Conservation (phyloP, 2,113 vertebrate genomes). For the Xyliphius kryptos region DNA sequence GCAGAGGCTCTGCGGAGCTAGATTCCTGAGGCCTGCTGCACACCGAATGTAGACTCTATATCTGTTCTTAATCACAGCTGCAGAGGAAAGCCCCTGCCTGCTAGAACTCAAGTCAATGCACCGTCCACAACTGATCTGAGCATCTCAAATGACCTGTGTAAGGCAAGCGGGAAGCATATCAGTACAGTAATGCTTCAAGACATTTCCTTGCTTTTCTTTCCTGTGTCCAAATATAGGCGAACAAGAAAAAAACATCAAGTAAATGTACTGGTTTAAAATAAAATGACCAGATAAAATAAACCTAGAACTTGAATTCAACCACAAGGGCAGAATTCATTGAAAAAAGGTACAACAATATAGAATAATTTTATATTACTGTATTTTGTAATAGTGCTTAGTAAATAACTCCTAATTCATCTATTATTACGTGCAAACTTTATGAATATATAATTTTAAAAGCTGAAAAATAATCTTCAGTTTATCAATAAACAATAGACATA, state of each 20-base stretch:
- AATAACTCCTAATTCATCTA: no score
- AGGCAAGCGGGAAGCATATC: slow-evolving; percentile 33
- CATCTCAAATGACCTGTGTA: slow-evolving; percentile 30
- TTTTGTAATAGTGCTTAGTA: no score
- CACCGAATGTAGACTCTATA: slow-evolving; percentile 7
- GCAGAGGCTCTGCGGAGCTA: slow-evolving; percentile 7
- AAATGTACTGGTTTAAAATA: not conserved
- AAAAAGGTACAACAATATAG: no score
- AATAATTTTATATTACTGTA: no score
- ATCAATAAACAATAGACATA: no score
- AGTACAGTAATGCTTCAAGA: slow-evolving; percentile 11
- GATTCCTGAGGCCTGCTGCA: slow-evolving; percentile 20
- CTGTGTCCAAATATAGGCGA: not conserved
- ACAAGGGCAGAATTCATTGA: no score
- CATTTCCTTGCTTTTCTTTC: not conserved
- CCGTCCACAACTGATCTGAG: slow-evolving; percentile 21
- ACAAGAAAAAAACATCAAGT: not conserved
- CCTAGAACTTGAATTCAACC: no score
- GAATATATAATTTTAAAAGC: no score
- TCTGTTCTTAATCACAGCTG: slow-evolving; percentile 34
- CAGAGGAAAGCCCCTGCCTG: slow-evolving; percentile 24
- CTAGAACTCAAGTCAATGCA: slow-evolving; percentile 26
- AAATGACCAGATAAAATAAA: not conserved
- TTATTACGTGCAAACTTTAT: no score
- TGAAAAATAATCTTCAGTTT: no score